A percentile compares a stretch with the other conserved stretches of the same genome.
Conservation (phyloP, 2,888 invertebrate species). For the Homarus gammarus region DNA sequence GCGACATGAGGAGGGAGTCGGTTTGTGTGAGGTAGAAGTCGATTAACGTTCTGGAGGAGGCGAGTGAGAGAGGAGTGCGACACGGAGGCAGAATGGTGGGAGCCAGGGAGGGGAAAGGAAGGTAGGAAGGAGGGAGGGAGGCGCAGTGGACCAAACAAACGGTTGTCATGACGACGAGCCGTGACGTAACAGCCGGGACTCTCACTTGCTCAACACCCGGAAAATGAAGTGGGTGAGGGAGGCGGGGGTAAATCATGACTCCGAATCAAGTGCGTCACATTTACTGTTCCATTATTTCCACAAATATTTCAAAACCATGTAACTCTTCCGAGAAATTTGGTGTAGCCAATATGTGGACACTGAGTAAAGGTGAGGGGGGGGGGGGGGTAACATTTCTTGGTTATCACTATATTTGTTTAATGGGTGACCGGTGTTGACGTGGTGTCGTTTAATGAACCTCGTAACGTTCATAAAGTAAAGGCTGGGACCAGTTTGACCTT, state of each 20-base stretch:
- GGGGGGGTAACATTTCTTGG: no score
- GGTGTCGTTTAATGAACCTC: no score
- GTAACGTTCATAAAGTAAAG: no score
- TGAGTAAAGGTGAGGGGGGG: background rate
- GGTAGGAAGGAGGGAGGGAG: background rate
- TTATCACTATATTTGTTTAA: no score
- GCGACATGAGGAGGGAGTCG: no score
- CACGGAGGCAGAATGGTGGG: no score
- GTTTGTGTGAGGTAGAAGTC: no score
- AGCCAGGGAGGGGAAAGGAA: background rate
- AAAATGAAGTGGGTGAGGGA: background rate
- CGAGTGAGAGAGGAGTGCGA: no score
- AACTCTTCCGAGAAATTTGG: background rate
- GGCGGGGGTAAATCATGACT: background rate
- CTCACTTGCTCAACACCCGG: background rate
- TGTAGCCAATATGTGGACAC: background rate
- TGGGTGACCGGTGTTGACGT: no score
- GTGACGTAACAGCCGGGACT: slow-evolving; percentile 14
- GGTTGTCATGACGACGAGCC: slow-evolving; percentile 37
- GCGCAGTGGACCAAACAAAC: slow-evolving; percentile 41
- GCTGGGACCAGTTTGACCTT: no score
- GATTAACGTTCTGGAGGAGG: no score
- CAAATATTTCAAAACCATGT: no score
- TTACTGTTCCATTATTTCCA: background rate
- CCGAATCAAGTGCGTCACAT: background rate